A percentile compares a stretch with the other conserved stretches of the same genome.
phyloP scores from a whole-genome alignment of 2,797 vertebrate genomes.

The Protosalanx chinensis region DNA sequence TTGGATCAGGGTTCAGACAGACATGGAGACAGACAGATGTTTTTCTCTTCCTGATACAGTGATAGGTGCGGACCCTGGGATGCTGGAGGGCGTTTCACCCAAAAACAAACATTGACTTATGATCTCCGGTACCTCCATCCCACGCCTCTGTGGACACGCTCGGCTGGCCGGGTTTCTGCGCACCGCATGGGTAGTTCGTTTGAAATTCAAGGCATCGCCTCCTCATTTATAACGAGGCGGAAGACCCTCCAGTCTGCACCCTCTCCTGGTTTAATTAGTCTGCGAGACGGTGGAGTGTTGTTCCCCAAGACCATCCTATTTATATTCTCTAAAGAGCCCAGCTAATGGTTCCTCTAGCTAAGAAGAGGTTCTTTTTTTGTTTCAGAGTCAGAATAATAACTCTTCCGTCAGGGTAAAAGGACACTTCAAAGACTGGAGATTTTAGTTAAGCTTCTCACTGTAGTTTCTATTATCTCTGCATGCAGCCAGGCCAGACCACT shows the following conservation, averaged over 20 bases:
- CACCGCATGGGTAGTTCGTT: conserved; percentile 58
- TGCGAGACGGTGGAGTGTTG: conserved; percentile 61
- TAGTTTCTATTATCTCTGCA: neutral
- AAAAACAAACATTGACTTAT: conserved; percentile 49
- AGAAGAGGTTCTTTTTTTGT: conserved; percentile 57
- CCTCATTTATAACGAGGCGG: conserved; percentile 57
- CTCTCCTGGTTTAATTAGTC: conserved; percentile 71
- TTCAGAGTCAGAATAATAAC: conserved; percentile 64
- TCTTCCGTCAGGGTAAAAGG: conserved; percentile 27
- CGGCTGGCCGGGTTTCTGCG: conserved; percentile 13
- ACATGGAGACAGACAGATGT: conserved; percentile 55
- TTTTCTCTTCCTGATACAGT: conserved; percentile 10
- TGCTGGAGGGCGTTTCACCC: neutral
- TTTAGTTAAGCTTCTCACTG: conserved; percentile 2
- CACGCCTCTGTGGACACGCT: neutral
- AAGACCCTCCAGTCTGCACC: neutral
- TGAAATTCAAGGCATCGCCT: conserved; percentile 46
- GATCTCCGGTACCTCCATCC: conserved; percentile 37
- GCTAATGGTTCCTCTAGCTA: conserved; percentile 56
- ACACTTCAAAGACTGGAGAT: neutral
- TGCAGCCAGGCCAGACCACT: neutral
- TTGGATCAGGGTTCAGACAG: conserved; percentile 39
- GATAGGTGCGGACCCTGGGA: neutral
- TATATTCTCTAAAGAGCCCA: conserved; percentile 64
- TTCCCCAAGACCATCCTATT: conserved; percentile 48